Percentiles rank a stretch among this genome's conserved stretches.
phyloP scores from a whole-genome alignment of 2,888 invertebrate genomes.

The Himalopsyche tibetana region DNA sequence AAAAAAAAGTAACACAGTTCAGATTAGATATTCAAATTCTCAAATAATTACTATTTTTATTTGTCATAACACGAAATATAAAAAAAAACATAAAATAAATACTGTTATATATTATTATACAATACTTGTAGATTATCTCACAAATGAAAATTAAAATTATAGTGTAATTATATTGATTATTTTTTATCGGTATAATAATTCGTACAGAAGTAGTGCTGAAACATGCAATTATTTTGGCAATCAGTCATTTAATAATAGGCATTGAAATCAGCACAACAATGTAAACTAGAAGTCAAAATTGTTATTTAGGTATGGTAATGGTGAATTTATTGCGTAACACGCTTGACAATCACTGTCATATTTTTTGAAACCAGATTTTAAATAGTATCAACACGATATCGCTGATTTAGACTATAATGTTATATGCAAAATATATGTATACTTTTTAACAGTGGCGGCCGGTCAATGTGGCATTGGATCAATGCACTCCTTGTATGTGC shows the following conservation, averaged over 20 bases:
- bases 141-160: background rate
- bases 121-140: background rate
- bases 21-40: too few relatives aligned
- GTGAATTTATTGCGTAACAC: background rate
- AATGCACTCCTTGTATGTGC: too few relatives aligned
- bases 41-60: background rate
- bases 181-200: conserved; percentile 32
- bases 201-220: background rate
- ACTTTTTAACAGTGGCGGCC: too few relatives aligned
- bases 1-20: too few relatives aligned
- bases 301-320: background rate
- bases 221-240: conserved; percentile 19
- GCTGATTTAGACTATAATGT: too few relatives aligned
- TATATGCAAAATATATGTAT: too few relatives aligned
- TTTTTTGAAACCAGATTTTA: background rate
- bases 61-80: background rate
- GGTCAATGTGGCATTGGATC: too few relatives aligned
- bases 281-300: conserved; percentile 4
- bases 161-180: background rate
- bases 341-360: conserved; percentile 8
- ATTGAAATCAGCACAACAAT: conserved; percentile 19
- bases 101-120: conserved; percentile 10
- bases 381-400: background rate
- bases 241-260: conserved; percentile 21
- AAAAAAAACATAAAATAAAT: background rate